phyloP scores from a whole-genome alignment of 2,113 vertebrate genomes.

The Tachycineta bicolor region DNA sequence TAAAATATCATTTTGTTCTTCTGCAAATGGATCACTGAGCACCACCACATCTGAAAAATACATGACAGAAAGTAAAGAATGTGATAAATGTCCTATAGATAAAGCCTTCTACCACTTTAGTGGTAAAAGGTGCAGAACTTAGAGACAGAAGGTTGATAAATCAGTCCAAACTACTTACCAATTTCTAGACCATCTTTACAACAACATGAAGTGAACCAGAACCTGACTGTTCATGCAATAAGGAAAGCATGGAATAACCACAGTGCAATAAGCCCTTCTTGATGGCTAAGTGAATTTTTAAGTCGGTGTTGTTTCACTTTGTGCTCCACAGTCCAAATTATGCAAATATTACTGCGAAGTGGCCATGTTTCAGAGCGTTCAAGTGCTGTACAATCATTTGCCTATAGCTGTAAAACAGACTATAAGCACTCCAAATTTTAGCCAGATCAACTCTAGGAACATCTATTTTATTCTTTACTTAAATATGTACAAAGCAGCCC shows the following conservation, averaged over 20 bases:
- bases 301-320: not conserved
- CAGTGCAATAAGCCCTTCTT: not conserved
- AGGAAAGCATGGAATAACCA: not conserved
- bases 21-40: not conserved
- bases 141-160: fast-evolving
- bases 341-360: not conserved
- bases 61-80: not conserved
- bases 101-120: not conserved
- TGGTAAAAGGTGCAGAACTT: not conserved
- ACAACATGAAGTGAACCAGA: not conserved
- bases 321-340: not conserved
- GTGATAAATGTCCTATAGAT: not conserved
- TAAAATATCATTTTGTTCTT: not conserved
- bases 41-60: not conserved
- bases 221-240: not conserved
- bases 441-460: not conserved
- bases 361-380: not conserved
- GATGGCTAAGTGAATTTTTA: not conserved
- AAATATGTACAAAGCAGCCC: not conserved
- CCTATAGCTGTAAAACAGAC: not conserved
- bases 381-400: not conserved
- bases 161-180: not conserved
- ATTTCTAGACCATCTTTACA: not conserved
- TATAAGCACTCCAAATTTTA: not conserved
- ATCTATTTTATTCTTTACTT: not conserved